Evolutionary conservation across 2,797 vertebrate species (phyloP).

Genomic region (Betta splendens): DNA sequence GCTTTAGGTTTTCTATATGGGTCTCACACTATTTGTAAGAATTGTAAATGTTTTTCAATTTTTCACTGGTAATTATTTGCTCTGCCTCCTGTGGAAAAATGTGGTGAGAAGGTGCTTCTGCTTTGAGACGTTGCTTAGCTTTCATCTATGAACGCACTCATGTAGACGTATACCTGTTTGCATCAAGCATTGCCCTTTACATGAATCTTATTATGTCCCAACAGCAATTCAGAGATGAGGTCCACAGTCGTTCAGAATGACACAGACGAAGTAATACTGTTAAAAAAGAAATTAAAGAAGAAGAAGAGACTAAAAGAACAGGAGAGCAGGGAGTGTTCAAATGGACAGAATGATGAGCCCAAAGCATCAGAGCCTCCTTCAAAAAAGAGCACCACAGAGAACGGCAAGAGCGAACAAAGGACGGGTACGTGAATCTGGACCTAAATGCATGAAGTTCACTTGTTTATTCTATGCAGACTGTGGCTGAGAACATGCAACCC

Average conservation of each 20-base stretch:
- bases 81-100: neutral
- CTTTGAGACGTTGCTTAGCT: neutral
- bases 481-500: neutral
- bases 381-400: conserved; percentile 36
- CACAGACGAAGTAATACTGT: conserved; percentile 12
- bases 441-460: neutral
- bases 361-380: conserved; percentile 35
- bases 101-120: neutral
- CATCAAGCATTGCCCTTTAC: neutral
- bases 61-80: neutral
- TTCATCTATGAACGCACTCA: neutral
- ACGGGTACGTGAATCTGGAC: conserved; percentile 54
- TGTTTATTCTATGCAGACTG: neutral
- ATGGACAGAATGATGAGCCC: conserved; percentile 14
- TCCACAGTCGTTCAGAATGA: conserved; percentile 20
- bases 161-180: neutral
- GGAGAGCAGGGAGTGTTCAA: conserved; percentile 29
- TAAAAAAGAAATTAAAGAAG: conserved; percentile 71
- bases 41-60: too few relatives aligned
- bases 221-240: conserved; percentile 43
- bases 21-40: neutral
- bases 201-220: neutral
- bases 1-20: neutral
- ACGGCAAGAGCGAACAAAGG: conserved; percentile 39
- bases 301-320: conserved; percentile 75